Evolutionary conservation across 2,113 vertebrate species (phyloP).

Genomic region (Nettapus auritus): DNA sequence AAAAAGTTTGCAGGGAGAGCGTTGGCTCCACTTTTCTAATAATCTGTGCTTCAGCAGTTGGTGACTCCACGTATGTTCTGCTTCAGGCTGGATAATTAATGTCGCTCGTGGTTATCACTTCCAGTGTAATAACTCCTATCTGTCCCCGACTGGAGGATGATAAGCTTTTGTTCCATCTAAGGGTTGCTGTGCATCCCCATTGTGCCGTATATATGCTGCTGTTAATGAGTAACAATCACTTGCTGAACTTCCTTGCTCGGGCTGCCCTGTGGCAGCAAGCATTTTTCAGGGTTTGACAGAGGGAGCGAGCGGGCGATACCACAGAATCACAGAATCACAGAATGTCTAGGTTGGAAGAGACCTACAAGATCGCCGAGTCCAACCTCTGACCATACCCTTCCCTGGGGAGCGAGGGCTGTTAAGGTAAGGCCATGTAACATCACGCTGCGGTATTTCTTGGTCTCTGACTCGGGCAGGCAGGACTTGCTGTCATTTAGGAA

Average conservation of each 20-base stretch:
- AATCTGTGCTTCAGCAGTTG: not conserved
- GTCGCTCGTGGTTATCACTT: conserved; percentile 21
- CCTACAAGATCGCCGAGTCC: no score
- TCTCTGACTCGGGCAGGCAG: not conserved
- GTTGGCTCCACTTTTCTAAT: not conserved
- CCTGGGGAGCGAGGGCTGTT: not conserved
- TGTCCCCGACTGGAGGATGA: not conserved
- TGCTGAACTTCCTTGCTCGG: not conserved
- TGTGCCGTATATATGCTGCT: not conserved
- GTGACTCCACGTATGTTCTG: not conserved
- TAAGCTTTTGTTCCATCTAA: not conserved
- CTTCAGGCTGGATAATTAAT: conserved; percentile 22
- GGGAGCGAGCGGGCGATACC: not conserved
- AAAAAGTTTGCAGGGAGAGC: not conserved
- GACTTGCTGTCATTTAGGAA: not conserved
- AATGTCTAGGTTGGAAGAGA: no score
- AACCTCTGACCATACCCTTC: no score
- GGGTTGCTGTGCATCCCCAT: not conserved
- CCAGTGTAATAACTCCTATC: not conserved
- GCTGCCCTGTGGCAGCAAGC: not conserved
- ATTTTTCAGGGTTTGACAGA: not conserved
- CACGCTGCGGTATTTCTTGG: not conserved
- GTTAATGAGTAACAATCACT: not conserved
- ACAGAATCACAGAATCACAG: no score
- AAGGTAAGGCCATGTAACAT: not conserved